Percentiles rank a stretch among this genome's conserved stretches.
Evolutionary conservation across 2,113 vertebrate genomes (phyloP).

Genomic region (Fregata magnificens): DNA sequence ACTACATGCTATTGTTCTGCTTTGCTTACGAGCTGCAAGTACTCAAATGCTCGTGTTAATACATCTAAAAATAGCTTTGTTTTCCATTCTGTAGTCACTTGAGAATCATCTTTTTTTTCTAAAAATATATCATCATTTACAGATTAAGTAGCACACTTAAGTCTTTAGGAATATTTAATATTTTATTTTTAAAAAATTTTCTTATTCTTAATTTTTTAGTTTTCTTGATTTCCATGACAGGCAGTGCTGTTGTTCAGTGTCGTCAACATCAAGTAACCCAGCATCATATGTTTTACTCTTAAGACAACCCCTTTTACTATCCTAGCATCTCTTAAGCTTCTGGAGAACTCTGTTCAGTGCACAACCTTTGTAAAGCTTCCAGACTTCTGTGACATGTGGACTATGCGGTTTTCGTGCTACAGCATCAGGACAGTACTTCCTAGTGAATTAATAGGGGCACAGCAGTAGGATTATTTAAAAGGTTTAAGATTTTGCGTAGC

Average conservation of each 20-base stretch:
- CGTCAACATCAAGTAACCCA: neutral
- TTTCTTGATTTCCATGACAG: neutral
- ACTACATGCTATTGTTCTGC: neutral
- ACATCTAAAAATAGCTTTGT: neutral
- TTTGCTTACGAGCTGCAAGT: neutral
- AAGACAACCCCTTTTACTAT: neutral
- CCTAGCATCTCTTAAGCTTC: neutral
- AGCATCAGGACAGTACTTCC: neutral
- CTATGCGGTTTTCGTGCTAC: neutral
- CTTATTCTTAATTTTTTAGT: neutral
- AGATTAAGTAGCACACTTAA: neutral
- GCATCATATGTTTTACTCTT: neutral
- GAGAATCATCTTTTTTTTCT: neutral
- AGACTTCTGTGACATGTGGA: neutral
- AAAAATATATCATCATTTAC: neutral
- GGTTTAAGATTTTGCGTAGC: neutral
- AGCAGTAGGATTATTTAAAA: neutral
- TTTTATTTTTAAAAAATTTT: neutral
- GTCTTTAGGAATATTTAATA: neutral
- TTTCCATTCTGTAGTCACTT: neutral
- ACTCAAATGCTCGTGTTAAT: neutral
- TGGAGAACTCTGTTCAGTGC: neutral
- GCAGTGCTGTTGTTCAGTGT: neutral
- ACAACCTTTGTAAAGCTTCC: neutral
- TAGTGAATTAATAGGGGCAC: neutral